Percentiles rank a stretch among this genome's conserved stretches.
Evolutionary conservation across 92 coral and sea anemone species (phyloP).

Genomic region (Phenganax subtilis): DNA sequence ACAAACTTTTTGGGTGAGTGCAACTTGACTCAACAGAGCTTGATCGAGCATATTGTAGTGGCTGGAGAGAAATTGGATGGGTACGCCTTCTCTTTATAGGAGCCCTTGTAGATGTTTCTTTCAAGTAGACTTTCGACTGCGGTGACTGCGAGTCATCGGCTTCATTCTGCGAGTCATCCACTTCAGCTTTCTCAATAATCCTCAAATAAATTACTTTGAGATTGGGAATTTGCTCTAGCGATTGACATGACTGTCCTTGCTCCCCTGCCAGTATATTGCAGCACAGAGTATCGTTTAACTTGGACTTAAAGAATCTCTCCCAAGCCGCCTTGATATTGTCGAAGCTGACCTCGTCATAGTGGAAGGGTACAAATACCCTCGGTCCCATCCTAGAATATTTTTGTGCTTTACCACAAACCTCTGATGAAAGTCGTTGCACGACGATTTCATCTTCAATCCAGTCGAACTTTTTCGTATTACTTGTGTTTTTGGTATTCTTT

Average conservation of each 20-base stretch:
- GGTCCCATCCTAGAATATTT: conserved; percentile 11
- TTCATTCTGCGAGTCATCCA: not conserved
- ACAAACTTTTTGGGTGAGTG: conserved; percentile 23
- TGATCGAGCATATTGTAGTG: not conserved
- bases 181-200: conserved; percentile 17
- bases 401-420: conserved; percentile 14
- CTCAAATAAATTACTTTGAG: conserved; percentile 22
- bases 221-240: conserved; percentile 15
- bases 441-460: conserved; percentile 22
- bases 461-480: conserved; percentile 14
- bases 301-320: conserved; percentile 21
- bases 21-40: conserved; percentile 2
- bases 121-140: not conserved
- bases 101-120: not conserved
- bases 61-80: not conserved
- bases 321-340: conserved; percentile 23
- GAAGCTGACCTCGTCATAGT: conserved; percentile 10
- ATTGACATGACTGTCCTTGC: conserved; percentile 15
- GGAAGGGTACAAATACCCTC: not conserved
- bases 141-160: not conserved
- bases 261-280: conserved; percentile 15
- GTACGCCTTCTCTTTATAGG: conserved; percentile 19
- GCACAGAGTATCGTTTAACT: conserved; percentile 7
- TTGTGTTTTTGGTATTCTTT: conserved; percentile 1
- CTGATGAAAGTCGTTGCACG: conserved; percentile 16